Base-by-base conservation (phyloP, 1,140 invertebrate species). In the Papilio polyxenes region DNA sequence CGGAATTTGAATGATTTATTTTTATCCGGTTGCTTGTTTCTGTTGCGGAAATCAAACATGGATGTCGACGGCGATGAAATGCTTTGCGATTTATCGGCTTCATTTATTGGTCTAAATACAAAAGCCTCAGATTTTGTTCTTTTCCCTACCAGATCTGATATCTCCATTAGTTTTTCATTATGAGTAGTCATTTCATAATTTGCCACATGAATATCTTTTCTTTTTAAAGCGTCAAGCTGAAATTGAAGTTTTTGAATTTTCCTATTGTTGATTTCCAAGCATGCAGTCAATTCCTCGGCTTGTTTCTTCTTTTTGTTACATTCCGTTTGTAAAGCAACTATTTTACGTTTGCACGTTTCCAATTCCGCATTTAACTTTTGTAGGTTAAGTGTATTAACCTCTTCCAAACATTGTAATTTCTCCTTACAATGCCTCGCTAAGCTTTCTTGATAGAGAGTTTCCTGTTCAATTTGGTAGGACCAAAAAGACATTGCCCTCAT, bases 401-500 rank as follows among this genome's bases (percentile, higher is more conserved):
- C 94, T 87, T 95, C 93, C 81, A 93, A 85, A 86, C 89, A 91
- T 84, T 93, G 88, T 20, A 94, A 84, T 85, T 93, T 94, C 82
- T 95, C 94, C 85, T 89, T 90, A 1, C 91, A 87, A 82, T 95
- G 93, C 84, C 92, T 94, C 9, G 91, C 93, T 65, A 95, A 83
- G 82, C 87, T 92, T 85, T 95, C 94, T 83, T 95, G 93, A 82
- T 95, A 95, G 37, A 92, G 84, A 1, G 94, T 94, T 80, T 95
- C 94, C 85, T 95, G 94, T 88, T 95, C 92, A 2, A 95, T 89
- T 92, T 95, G 95, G 86, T 95, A 95, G 7, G 92, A 93, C 95
- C 95, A 95, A 87, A 95, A 95, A 11, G 94, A 94, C 88, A 95
- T 94, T 6, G 95, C 94, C 72, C 95, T 89, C 92, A 94, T 95